These are phyloP conservation scores for Rhinopomastus cyanomelas DNA, from an alignment of 2,113 vertebrate genomes.

Conservation along the genomic window DNA sequence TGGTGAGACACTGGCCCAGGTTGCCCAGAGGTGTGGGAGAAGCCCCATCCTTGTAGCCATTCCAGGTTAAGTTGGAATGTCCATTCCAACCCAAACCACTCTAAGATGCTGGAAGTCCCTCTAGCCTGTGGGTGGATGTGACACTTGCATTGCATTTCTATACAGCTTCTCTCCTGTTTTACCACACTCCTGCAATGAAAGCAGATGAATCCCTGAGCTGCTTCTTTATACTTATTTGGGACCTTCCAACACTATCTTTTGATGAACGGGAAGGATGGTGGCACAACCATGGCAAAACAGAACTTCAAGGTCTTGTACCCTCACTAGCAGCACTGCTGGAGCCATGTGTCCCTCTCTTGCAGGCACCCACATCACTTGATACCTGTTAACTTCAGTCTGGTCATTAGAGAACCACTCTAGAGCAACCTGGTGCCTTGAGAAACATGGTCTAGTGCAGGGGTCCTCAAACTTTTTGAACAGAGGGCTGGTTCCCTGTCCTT, in stretches of 20 bases:
- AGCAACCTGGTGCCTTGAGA: too few species aligned
- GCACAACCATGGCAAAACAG: fast-evolving
- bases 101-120: background rate
- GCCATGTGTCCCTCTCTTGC: fast-evolving
- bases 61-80: background rate
- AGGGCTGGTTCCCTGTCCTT: too few species aligned
- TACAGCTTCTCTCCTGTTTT: background rate
- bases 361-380: background rate
- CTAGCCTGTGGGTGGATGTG: background rate
- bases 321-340: background rate
- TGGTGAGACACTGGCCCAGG: background rate
- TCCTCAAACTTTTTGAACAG: too few species aligned
- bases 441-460: too few species aligned
- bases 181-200: background rate
- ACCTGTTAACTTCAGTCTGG: background rate
- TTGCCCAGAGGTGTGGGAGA: background rate
- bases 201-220: background rate
- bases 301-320: background rate
- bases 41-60: background rate
- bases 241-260: background rate
- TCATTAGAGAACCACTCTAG: background rate
- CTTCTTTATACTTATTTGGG: background rate
- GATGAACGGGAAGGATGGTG: background rate
- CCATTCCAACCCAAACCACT: too few species aligned
- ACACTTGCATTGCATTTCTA: too few species aligned